Evolutionary conservation across 2,888 invertebrate species (phyloP), one percentile per base, ranked within the genome.

Genomic region (Druceiella hillmani): DNA sequence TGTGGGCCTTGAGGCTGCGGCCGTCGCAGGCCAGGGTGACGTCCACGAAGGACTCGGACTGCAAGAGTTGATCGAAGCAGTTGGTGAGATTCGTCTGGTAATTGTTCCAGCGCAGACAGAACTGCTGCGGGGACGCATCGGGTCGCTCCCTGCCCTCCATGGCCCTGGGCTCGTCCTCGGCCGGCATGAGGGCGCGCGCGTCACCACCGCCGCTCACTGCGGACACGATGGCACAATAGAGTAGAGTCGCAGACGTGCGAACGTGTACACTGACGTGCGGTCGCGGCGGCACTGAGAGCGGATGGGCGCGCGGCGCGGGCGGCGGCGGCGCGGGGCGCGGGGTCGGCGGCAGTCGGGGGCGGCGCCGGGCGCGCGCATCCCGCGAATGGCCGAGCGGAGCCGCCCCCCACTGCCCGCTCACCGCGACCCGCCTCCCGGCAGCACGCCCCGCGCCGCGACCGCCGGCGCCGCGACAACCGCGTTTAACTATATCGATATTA

Each of bases 91-190:
- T 92, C 53, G 81, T 81, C 64, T 90, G 90, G 66, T 91, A 92
- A 66, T 92, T 91, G 75, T 92, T 92, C 92, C 92, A 92, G 47
- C 90, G 79, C 55, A 91, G 74, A 64, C 90, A 91, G 68, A 90
- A 91, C 62, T 90, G 89, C 74, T 89, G 89, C 58, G 83, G 82
- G 52, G 61, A 65, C 51, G 61, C 60, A 54, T 52, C 56, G 49
- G 33, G 25, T n/a, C 55, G 51, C 36, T 65, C 67, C 52, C 64
- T 63, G 57, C 62, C 60, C 58, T 66, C 66, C 67, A 62, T 62
- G 50, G 60, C 60, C 59, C 62, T 62, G 57, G 66, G 60, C 53
- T 68, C 68, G 56, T 67, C 68, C 62, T 68, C 68, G 58, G 68
- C 66, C 59, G 68, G 69, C 67, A 70, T 68, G 53, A 52, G 36